A percentile compares a stretch with the other conserved stretches of the same genome.
These are phyloP conservation scores for Thripadectes ignobilis DNA, from an alignment of 2,797 vertebrate species.

Conservation along the genomic window DNA sequence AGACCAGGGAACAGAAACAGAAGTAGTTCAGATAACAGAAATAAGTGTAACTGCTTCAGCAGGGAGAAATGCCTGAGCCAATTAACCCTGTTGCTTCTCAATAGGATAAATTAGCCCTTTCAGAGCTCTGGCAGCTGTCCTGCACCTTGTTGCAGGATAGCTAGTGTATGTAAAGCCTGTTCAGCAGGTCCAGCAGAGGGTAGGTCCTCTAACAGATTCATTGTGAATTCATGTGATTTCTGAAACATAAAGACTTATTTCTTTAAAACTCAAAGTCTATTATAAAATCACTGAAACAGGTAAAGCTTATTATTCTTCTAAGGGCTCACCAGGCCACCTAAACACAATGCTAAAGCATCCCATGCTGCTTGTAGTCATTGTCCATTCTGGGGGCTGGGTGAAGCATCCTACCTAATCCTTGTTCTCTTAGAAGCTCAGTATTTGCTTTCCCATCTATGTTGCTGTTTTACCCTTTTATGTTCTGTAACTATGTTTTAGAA, in stretches of 20 bases:
- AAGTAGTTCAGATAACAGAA: not conserved
- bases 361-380: not conserved
- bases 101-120: not conserved
- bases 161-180: not conserved
- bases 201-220: not conserved
- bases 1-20: not conserved
- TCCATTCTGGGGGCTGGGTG: not conserved
- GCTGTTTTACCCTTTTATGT: not conserved
- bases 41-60: not conserved
- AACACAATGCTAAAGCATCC: not conserved
- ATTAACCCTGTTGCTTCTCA: not conserved
- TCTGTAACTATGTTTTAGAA: not conserved
- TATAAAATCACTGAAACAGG: not conserved
- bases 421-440: not conserved
- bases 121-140: not conserved
- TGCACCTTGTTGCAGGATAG: not conserved
- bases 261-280: not conserved
- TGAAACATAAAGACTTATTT: not conserved
- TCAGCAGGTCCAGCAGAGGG: not conserved
- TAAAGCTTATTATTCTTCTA: not conserved
- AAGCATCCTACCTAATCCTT: not conserved
- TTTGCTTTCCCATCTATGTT: not conserved
- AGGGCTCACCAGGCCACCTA: not conserved
- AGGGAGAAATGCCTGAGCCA: not conserved
- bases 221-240: not conserved